Base-by-base conservation (phyloP, 1,140 invertebrate genomes). In the Halictus rubicundus region DNA sequence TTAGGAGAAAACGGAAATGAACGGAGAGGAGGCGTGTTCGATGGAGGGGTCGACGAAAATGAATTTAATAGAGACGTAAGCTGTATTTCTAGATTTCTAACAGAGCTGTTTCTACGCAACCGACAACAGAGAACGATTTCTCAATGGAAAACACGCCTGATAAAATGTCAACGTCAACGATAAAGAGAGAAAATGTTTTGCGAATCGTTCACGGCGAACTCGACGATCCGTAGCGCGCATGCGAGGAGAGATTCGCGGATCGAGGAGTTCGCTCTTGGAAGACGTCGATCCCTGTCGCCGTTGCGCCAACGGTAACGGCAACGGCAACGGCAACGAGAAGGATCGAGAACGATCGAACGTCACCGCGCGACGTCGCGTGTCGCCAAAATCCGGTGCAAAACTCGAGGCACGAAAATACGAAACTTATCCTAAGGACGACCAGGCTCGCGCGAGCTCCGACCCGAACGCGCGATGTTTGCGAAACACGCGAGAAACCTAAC, bases 261-360 rank as follows among this genome's bases (percentile, higher is more conserved):
- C 25, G 71, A 37, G 81, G 80, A 86, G 74, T 73, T 84, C 79
- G 68, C 82, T 84, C 82, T 81, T 88, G 87, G 87, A 88, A 88
- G 87, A 88, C 86, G 54, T 77, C 76, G 84, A 85, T 82, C 72
- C 57, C 60, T 42, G 2, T 25, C 23, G 3, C 2, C n/a, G n/a
- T n/a, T n/a, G n/a, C n/a, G n/a, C n/a, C n/a, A n/a, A n/a, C n/a
- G n/a, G n/a, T n/a, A n/a, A n/a, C n/a, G n/a, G n/a, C n/a, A n/a
- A n/a, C n/a, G n/a, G n/a, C n/a, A n/a, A 0, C 23, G n/a, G 25
- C 23, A 8, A 9, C 57, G 52, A 59, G 7, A 25, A 8, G n/a
- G 7, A 61, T 64, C 46, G 68, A 69, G 63, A 39, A 49, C 59
- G 64, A 82, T 71, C 71, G 82, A 63, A n/a, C n/a, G n/a, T n/a